Evolutionary conservation across 2,888 invertebrate genomes (phyloP), one percentile per base, ranked within the genome.

Genomic region (Drosophila prolongata): DNA sequence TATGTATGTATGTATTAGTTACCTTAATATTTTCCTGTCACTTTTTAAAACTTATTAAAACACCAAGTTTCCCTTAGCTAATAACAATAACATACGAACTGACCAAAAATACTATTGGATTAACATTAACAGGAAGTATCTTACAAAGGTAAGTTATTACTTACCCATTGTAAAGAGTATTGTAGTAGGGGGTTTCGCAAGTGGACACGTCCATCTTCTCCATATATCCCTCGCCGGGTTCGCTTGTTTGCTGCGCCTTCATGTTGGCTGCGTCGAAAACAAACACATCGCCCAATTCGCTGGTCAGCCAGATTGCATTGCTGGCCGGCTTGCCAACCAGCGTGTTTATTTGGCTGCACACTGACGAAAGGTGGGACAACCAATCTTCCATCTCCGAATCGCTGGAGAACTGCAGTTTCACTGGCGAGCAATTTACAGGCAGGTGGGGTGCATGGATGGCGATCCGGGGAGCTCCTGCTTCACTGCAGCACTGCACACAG

Each of bases 341-440:
- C 68, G 94, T 94, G 91, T 96, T 95, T 67, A 96, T 94, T 92
- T 95, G 95, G 79, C 95, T 95, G 89, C 95, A 95, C 10, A 96
- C 96, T 75, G 95, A 95, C 13, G 96, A 95, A 80, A 97, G 94
- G 90, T 97, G 95, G 69, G 95, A 95, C 62, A 97, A 94, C 98
- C 98, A 98, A 90, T 98, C 97, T 92, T 97, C 97, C 93, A 97
- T 94, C 92, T 97, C 96, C 73, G 95, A 95, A 92, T 98, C 97
- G 78, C 96, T 95, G 57, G 94, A 93, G 90, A 97, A 97, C 89
- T 96, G 96, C 66, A 98, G 93, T 90, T 95, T 95, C 44, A 97
- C 94, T 8, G 95, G 94, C 62, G 93, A 93, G 34, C 92, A 93
- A 64, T 92, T 91, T 27, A 87, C 57, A 3, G 91, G 90, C 43